phyloP scores from a whole-genome alignment of 2,113 vertebrate species.

The Actinemys pallida region DNA sequence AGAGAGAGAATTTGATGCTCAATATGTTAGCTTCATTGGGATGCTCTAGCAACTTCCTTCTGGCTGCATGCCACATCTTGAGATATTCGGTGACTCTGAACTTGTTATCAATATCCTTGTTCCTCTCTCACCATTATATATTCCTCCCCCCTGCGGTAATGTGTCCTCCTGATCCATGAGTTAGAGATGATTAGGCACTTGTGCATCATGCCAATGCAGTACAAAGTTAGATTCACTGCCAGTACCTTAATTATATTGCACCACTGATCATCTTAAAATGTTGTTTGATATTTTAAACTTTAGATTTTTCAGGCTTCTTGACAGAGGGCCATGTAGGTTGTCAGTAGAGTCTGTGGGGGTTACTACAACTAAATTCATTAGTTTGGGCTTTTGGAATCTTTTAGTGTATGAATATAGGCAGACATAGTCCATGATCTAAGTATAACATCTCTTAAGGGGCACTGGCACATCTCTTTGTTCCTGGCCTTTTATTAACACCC shows the following conservation, averaged over 20 bases:
- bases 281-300: background rate
- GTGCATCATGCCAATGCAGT: constrained; percentile 19
- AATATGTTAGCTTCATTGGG: background rate
- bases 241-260: constrained; percentile 5
- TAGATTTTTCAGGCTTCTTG: constrained; percentile 7
- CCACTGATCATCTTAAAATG: constrained; percentile 38
- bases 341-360: background rate
- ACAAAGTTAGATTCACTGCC: constrained; percentile 27
- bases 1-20: accelerated
- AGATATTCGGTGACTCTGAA: constrained; percentile 25
- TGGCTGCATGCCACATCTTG: background rate
- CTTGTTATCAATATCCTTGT: background rate
- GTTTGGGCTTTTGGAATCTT: background rate
- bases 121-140: background rate
- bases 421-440: background rate
- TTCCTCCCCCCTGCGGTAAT: background rate
- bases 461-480: background rate
- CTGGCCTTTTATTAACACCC: background rate
- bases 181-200: constrained; percentile 38
- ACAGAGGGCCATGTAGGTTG: constrained; percentile 2
- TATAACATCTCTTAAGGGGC: background rate
- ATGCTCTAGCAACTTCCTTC: background rate
- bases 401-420: background rate
- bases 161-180: background rate
- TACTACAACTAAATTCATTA: background rate